Evolutionary conservation across 2,113 vertebrate genomes (phyloP).

Genomic region (Eudyptes chrysolophus): DNA sequence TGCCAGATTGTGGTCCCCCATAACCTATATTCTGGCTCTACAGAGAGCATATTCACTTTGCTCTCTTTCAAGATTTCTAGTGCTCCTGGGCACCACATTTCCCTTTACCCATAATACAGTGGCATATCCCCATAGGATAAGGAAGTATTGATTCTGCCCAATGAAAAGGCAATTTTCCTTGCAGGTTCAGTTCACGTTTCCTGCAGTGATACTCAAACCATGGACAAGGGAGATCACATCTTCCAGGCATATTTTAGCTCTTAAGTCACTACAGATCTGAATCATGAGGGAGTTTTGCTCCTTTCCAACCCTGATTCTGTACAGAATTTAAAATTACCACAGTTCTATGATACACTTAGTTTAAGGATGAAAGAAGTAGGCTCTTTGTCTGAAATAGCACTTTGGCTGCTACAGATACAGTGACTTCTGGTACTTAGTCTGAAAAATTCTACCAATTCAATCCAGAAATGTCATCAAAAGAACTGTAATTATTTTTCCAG

Average conservation of each 20-base stretch:
- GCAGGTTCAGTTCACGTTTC: not conserved
- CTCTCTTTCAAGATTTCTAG: not conserved
- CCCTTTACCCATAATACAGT: not conserved
- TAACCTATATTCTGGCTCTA: not conserved
- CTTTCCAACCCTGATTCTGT: not conserved
- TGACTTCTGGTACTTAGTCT: not conserved
- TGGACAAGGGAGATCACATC: not conserved
- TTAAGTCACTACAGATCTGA: not conserved
- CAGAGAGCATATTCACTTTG: not conserved
- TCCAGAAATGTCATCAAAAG: not conserved
- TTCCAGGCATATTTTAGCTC: not conserved
- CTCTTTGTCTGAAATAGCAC: not conserved
- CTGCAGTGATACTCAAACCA: not conserved
- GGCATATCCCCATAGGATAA: not conserved
- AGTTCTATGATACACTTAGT: not conserved
- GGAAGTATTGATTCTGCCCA: not conserved
- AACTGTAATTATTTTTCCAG: not conserved
- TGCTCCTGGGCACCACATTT: not conserved
- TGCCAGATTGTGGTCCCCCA: not conserved
- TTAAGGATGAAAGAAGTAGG: not conserved
- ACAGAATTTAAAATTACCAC: not conserved
- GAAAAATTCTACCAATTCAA: not conserved
- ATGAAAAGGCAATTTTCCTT: not conserved
- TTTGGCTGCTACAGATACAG: not conserved
- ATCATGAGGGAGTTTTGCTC: not conserved